A percentile compares a stretch with the other conserved stretches of the same genome.
These are phyloP conservation scores for Trogon melanurus DNA, from an alignment of 2,113 vertebrate genomes.

Conservation along the genomic window DNA sequence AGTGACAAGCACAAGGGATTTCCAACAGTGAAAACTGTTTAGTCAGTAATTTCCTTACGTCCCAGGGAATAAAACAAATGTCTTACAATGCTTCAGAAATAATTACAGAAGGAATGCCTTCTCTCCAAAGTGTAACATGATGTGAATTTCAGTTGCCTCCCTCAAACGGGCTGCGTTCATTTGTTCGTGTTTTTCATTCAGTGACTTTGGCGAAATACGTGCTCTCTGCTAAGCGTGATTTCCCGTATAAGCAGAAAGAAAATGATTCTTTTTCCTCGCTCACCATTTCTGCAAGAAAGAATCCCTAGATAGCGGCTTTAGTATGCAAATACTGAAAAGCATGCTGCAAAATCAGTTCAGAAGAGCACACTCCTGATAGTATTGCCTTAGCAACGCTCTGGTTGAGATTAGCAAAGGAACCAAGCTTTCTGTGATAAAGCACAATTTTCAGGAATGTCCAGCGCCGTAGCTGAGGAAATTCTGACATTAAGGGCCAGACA, in stretches of 20 bases:
- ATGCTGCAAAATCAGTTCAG: conserved; percentile 46
- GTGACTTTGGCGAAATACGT: conserved; percentile 11
- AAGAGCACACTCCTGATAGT: conserved; percentile 34
- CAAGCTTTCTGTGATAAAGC: conserved; percentile 7
- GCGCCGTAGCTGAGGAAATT: neutral
- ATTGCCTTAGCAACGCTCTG: conserved; percentile 63
- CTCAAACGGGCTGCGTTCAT: neutral
- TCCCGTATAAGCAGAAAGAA: neutral
- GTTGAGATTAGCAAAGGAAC: conserved; percentile 31
- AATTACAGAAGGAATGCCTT: conserved; percentile 16
- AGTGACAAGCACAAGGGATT: neutral
- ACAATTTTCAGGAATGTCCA: neutral
- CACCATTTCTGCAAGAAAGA: neutral
- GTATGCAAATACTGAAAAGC: conserved; percentile 51
- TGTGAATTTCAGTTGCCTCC: conserved; percentile 7
- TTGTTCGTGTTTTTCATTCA: neutral
- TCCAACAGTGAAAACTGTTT: neutral
- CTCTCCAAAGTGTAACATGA: neutral
- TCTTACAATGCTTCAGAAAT: conserved; percentile 5
- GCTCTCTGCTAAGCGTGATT: neutral
- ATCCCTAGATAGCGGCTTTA: conserved; percentile 36
- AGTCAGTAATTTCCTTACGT: conserved; percentile 26
- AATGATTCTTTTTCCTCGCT: neutral
- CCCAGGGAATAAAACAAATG: conserved; percentile 2
- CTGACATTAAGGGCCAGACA: neutral